These are phyloP conservation scores for Anthoscopus minutus DNA, from an alignment of 2,113 vertebrate species.

Conservation along the genomic window DNA sequence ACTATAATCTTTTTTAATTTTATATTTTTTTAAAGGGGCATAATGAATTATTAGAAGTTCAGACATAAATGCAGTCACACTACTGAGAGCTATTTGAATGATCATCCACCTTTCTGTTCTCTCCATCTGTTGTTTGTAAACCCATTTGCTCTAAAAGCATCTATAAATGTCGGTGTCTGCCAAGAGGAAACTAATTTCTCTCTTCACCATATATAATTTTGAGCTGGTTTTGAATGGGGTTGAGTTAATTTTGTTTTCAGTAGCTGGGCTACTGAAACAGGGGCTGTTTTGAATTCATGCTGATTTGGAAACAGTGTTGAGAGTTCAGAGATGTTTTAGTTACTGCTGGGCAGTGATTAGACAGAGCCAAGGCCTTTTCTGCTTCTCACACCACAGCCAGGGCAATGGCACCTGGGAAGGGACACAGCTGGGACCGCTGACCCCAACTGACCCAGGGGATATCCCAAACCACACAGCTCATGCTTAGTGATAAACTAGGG, in stretches of 20 bases:
- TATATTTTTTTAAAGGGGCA: background rate
- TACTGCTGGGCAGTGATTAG: background rate
- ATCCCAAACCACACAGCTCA: background rate
- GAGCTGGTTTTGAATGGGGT: background rate
- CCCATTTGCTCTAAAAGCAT: constrained; percentile 15
- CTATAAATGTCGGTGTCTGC: constrained; percentile 16
- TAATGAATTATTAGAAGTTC: constrained; percentile 25
- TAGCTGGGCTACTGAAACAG: background rate
- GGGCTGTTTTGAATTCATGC: background rate
- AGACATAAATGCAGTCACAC: constrained; percentile 29
- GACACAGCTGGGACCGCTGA: background rate
- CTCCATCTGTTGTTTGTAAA: constrained; percentile 56
- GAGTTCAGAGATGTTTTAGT: background rate
- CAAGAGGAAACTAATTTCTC: background rate
- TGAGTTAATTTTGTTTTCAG: background rate
- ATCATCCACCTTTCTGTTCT: constrained; percentile 39
- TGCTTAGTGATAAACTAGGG: background rate
- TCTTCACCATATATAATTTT: background rate
- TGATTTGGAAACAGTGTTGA: background rate
- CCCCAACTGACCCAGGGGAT: background rate
- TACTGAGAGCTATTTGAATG: constrained; percentile 52
- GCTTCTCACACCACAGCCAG: background rate
- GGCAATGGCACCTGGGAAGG: background rate
- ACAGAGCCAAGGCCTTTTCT: background rate
- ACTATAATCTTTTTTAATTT: background rate